Conservation (phyloP, 2,888 invertebrate genomes). For the Syritta pipiens region DNA sequence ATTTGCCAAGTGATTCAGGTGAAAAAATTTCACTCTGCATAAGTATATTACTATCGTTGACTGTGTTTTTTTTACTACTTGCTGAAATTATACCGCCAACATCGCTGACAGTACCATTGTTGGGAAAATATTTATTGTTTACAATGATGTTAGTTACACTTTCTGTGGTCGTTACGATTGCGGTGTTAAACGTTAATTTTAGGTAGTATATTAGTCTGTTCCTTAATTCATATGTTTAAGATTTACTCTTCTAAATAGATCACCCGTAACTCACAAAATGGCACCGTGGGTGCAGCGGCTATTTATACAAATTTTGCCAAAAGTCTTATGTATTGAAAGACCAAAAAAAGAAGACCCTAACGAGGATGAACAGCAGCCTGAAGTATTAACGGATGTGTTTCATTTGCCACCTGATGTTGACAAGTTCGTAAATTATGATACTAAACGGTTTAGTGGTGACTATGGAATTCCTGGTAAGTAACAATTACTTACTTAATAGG, state of each 20-base stretch:
- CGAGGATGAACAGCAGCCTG: slow-evolving; percentile 82
- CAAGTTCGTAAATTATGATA: slow-evolving; percentile 83
- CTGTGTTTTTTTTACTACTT: slow-evolving; percentile 95
- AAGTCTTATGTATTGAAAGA: slow-evolving; percentile 91
- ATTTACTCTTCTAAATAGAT: too few species aligned
- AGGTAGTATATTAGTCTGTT: slow-evolving; percentile 77
- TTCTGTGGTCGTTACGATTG: slow-evolving; percentile 95
- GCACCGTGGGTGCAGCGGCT: slow-evolving; percentile 93
- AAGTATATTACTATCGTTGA: slow-evolving; percentile 94
- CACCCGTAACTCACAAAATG: slow-evolving; percentile 95
- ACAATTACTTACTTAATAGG: too few species aligned
- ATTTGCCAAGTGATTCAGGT: slow-evolving; percentile 97
- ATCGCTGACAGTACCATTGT: slow-evolving; percentile 92
- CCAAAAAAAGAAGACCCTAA: slow-evolving; percentile 87
- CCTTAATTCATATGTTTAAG: too few species aligned
- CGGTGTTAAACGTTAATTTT: slow-evolving; percentile 95
- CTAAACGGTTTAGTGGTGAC: slow-evolving; percentile 84
- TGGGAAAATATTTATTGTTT: slow-evolving; percentile 95
- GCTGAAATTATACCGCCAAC: slow-evolving; percentile 97
- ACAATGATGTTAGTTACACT: slow-evolving; percentile 96
- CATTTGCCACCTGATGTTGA: slow-evolving; percentile 84
- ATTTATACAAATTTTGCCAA: slow-evolving; percentile 92
- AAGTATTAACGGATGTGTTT: slow-evolving; percentile 90
- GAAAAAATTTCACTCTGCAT: slow-evolving; percentile 98
- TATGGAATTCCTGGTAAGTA: slow-evolving; percentile 84